Evolutionary conservation across 1,140 invertebrate genomes (phyloP), one percentile per base, ranked within the genome.

Genomic region (Heliothis virescens): DNA sequence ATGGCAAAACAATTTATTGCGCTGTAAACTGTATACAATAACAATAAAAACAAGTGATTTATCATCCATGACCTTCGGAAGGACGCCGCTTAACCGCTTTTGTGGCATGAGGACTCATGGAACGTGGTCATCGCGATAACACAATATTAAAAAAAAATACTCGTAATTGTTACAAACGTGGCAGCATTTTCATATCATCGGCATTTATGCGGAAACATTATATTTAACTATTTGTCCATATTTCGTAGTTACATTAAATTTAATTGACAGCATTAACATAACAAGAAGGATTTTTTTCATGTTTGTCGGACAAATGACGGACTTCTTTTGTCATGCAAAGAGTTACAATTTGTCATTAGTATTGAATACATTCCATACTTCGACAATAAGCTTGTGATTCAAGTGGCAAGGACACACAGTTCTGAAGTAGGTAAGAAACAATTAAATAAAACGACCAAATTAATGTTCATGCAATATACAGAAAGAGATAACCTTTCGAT

Each of bases 261-360:
- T 80, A 83, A 84, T 83, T 76, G 79, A 48, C 79, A 72, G 76
- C 77, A 86, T 87, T 87, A 83, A 80, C 86, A 83, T 87, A 85
- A 87, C 82, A 87, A 87, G 41, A 82, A 29, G 67, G 69, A 34
- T 67, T 78, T 69, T 88, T 90, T 84, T 87, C 81, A 77, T 73
- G 72, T 74, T 79, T 83, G 83, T 83, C 83, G 73, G 78, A 73
- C 81, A 84, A 85, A 82, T 79, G 82, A 75, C 85, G 60, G 82
- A 82, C 57, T 48, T 59, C 75, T 80, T 87, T 89, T 89, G 87
- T 89, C 59, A 89, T 90, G 85, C 47, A 86, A 90, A 88, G 75
- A 72, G 84, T 82, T 26, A 76, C 77, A 87, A 26, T 87, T 87
- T 87, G 85, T 90, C 85, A 87, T 79, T 83, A 79, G 67, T 74